Conservation (phyloP, 2,888 invertebrate species). For the Ellobium chinense region DNA sequence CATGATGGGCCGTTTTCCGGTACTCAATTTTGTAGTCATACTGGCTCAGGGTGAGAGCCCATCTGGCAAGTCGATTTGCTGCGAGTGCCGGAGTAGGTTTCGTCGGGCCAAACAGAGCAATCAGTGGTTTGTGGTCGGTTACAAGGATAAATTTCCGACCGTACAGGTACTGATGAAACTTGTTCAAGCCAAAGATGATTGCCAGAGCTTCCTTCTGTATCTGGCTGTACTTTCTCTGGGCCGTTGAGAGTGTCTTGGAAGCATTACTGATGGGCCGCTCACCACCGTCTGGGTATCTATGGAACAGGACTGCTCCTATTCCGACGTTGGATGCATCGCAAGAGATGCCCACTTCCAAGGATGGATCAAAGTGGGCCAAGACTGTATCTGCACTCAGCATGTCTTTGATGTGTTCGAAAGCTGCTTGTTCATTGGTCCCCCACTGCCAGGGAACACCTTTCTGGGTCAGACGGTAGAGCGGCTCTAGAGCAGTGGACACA, state of each 20-base stretch:
- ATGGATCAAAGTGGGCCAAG: slow-evolving; percentile 47
- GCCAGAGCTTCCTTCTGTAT: slow-evolving; percentile 49
- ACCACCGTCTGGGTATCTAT: slow-evolving; percentile 43
- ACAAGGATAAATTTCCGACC: slow-evolving; percentile 38
- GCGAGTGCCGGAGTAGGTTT: background rate
- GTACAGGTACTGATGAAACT: slow-evolving; percentile 47
- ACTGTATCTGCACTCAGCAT: slow-evolving; percentile 30
- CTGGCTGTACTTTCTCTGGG: slow-evolving; percentile 45
- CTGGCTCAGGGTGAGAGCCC: slow-evolving; percentile 66
- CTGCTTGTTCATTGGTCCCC: slow-evolving; percentile 18
- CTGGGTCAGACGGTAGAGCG: slow-evolving; percentile 42
- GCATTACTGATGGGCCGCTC: slow-evolving; percentile 44
- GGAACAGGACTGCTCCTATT: slow-evolving; percentile 50
- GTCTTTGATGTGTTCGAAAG: slow-evolving; percentile 21
- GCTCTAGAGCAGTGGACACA: slow-evolving; percentile 41
- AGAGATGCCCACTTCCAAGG: slow-evolving; percentile 39
- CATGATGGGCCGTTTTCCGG: background rate
- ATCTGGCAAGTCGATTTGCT: slow-evolving; percentile 61
- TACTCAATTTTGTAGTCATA: slow-evolving; percentile 57
- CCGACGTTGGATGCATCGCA: slow-evolving; percentile 52
- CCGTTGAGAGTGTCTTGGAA: slow-evolving; percentile 40
- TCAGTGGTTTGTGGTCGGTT: slow-evolving; percentile 25
- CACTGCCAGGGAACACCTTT: slow-evolving; percentile 34
- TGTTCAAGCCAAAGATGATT: slow-evolving; percentile 44
- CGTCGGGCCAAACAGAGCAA: background rate